Conservation (phyloP, 2,888 invertebrate species). For the Tetanocera ferruginea region DNA sequence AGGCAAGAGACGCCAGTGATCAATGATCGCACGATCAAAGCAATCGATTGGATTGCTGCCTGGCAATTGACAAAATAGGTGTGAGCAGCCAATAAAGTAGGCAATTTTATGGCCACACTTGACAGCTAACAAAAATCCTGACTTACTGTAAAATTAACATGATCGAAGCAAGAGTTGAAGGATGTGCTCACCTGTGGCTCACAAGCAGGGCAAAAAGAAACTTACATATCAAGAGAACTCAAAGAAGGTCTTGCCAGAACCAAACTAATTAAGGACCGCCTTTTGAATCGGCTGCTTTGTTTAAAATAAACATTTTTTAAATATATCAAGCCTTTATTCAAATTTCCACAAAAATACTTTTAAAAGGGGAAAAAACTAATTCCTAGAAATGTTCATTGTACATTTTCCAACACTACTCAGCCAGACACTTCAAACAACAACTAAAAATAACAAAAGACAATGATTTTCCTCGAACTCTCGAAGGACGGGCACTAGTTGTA, state of each 20-base stretch:
- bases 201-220: neutral
- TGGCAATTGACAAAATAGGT: constrained; percentile 49
- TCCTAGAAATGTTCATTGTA: neutral
- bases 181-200: neutral
- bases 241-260: neutral
- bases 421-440: neutral
- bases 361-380: neutral
- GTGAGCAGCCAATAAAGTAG: constrained; percentile 59
- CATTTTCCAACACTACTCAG: too few species aligned
- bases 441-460: constrained; percentile 1
- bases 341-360: neutral
- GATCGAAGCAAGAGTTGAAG: neutral
- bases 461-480: neutral
- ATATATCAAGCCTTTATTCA: neutral
- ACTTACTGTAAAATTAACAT: neutral
- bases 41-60: constrained; percentile 49
- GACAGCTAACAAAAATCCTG: constrained; percentile 53
- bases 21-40: constrained; percentile 39
- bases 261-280: neutral
- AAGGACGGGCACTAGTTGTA: neutral
- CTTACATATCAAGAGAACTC: neutral
- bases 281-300: neutral
- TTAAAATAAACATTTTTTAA: neutral
- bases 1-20: constrained; percentile 55
- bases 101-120: constrained; percentile 58